A percentile compares a stretch with the other conserved stretches of the same genome.
These are phyloP conservation scores for Sapajus apella DNA, from an alignment of 2,113 vertebrate species.

Conservation along the genomic window DNA sequence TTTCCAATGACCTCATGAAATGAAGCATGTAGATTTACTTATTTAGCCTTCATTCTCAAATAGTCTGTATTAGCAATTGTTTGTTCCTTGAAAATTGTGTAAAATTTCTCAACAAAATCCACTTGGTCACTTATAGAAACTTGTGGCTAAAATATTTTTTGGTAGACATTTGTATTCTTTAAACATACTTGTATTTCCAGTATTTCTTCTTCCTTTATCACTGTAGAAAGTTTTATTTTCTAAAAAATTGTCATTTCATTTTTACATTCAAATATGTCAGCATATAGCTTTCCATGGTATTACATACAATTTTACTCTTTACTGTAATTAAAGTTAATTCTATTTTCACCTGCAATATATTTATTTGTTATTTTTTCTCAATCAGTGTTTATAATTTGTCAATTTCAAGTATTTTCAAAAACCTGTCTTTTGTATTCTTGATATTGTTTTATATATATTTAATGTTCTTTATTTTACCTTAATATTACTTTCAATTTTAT, in stretches of 20 bases:
- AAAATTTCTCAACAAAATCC: neutral
- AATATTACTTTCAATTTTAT: neutral
- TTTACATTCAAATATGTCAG: neutral
- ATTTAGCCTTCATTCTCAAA: neutral
- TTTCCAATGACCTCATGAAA: neutral
- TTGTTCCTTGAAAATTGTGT: neutral
- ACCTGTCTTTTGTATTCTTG: neutral
- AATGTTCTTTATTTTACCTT: neutral
- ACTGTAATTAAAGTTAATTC: neutral
- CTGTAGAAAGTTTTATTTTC: constrained; percentile 3
- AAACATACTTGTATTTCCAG: neutral
- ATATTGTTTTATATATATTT: neutral
- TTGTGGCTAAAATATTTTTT: neutral
- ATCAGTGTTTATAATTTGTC: neutral
- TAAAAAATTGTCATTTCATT: neutral
- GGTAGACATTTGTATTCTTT: neutral
- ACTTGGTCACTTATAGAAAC: neutral
- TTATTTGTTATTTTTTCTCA: neutral
- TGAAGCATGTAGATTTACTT: neutral
- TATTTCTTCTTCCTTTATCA: neutral
- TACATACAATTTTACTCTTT: neutral
- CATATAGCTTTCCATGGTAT: neutral
- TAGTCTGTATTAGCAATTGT: neutral
- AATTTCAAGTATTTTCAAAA: neutral
- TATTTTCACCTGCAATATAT: neutral